Evolutionary conservation across 2,113 vertebrate genomes (phyloP).

Genomic region (Oryzias woworae): DNA sequence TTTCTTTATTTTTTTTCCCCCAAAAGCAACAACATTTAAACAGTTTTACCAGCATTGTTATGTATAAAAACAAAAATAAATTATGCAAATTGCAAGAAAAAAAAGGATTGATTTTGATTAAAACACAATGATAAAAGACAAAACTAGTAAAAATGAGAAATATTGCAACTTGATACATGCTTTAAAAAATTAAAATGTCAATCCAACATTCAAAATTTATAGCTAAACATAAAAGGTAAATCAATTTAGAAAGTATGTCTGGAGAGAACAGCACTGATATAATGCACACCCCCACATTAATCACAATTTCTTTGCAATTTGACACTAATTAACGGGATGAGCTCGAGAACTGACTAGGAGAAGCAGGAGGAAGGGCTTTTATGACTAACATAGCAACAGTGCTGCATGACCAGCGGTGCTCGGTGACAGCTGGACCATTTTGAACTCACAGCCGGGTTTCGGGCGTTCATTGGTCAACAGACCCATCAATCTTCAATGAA

Average conservation of each 20-base stretch:
- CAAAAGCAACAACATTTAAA: background rate
- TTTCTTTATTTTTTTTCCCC: background rate
- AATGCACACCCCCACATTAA: background rate
- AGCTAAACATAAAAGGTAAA: too few relatives aligned
- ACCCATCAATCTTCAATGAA: slow-evolving; percentile 41
- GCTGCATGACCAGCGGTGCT: slow-evolving; percentile 55
- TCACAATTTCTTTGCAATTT: background rate
- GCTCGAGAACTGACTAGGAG: background rate
- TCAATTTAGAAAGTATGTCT: too few relatives aligned
- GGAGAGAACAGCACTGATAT: background rate
- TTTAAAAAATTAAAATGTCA: too few relatives aligned
- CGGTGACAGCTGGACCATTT: slow-evolving; percentile 56
- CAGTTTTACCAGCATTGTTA: background rate
- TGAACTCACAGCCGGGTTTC: slow-evolving; percentile 22
- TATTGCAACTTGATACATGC: too few relatives aligned
- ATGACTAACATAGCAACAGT: slow-evolving; percentile 73
- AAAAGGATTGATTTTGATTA: background rate
- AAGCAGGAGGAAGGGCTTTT: slow-evolving; percentile 18
- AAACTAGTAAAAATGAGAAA: too few relatives aligned
- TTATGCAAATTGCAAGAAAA: background rate
- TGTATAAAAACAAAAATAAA: background rate
- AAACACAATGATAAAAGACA: background rate
- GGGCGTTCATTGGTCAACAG: slow-evolving; percentile 57
- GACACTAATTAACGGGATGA: slow-evolving; percentile 21
- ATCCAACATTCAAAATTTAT: too few relatives aligned